Conservation (phyloP, 2,888 invertebrate species). For the Dichetophora obliterata region DNA sequence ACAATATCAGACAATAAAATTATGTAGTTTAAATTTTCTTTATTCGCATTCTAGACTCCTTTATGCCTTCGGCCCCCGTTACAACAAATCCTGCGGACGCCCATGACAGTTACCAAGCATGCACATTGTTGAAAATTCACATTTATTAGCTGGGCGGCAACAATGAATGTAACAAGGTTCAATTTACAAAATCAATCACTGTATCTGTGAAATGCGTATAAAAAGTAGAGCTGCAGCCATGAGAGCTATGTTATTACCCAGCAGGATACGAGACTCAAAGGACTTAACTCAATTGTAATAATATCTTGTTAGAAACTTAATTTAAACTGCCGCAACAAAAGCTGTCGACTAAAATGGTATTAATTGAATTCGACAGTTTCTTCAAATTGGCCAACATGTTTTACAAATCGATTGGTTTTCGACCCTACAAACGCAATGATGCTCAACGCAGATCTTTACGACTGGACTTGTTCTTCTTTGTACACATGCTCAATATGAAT, state of each 20-base stretch:
- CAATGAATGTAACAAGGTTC: too few relatives aligned
- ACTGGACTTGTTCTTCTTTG: conserved; percentile 48
- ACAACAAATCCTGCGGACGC: too few relatives aligned
- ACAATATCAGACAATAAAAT: too few relatives aligned
- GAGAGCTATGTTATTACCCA: not conserved
- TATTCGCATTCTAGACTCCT: too few relatives aligned
- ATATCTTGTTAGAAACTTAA: not conserved
- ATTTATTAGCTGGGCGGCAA: too few relatives aligned
- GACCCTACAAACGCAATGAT: conserved; percentile 49
- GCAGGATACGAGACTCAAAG: not conserved
- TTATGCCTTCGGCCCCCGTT: too few relatives aligned
- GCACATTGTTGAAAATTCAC: too few relatives aligned
- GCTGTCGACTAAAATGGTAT: not conserved
- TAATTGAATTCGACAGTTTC: conserved; percentile 51
- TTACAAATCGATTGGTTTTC: conserved; percentile 57
- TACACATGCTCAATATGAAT: conserved; percentile 57
- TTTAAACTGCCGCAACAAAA: too few relatives aligned
- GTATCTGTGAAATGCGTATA: not conserved
- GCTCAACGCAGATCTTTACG: conserved; percentile 28
- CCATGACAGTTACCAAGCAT: too few relatives aligned
- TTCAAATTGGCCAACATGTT: conserved; percentile 54
- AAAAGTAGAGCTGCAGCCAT: not conserved
- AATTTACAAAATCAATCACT: not conserved
- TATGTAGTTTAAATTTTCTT: too few relatives aligned
- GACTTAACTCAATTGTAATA: not conserved